Conservation (phyloP, 1,140 invertebrate species). For the Tribolium madens region DNA sequence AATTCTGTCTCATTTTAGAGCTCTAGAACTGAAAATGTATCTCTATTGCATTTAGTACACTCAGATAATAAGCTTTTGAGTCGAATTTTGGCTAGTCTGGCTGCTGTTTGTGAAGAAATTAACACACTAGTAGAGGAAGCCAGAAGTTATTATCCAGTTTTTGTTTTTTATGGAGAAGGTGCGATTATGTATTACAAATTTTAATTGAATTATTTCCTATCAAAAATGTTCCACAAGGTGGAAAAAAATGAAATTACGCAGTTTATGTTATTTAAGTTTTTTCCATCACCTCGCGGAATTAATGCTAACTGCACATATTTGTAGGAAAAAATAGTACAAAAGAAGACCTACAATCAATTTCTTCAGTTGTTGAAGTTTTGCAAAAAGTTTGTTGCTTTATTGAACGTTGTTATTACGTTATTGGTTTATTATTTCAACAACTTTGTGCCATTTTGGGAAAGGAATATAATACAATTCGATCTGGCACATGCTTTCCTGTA, state of each 20-base stretch:
- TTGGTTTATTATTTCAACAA: slow-evolving; percentile 76
- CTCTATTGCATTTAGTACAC: slow-evolving; percentile 77
- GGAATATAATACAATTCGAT: slow-evolving; percentile 65
- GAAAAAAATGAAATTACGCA: no score
- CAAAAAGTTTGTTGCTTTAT: slow-evolving; percentile 77
- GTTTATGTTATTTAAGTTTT: no score
- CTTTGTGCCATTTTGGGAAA: slow-evolving; percentile 72
- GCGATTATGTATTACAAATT: slow-evolving; percentile 36
- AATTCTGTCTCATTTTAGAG: slow-evolving; percentile 61
- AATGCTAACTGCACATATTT: slow-evolving; percentile 34
- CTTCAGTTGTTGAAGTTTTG: slow-evolving; percentile 68
- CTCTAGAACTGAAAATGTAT: slow-evolving; percentile 73
- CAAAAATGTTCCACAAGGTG: no score
- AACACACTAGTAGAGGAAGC: slow-evolving; percentile 77
- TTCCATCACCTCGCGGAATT: no score
- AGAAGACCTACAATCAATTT: slow-evolving; percentile 59
- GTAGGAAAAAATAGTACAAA: slow-evolving; percentile 18
- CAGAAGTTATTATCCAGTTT: slow-evolving; percentile 72
- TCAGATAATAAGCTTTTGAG: slow-evolving; percentile 87
- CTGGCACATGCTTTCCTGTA: slow-evolving; percentile 68
- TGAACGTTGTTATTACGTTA: slow-evolving; percentile 75
- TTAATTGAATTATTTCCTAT: no score
- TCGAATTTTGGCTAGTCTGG: slow-evolving; percentile 84
- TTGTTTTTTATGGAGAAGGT: slow-evolving; percentile 76
- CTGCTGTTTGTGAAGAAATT: slow-evolving; percentile 84